These are phyloP conservation scores for Drosophila cognata DNA, from an alignment of 2,888 invertebrate genomes.

Conservation along the genomic window DNA sequence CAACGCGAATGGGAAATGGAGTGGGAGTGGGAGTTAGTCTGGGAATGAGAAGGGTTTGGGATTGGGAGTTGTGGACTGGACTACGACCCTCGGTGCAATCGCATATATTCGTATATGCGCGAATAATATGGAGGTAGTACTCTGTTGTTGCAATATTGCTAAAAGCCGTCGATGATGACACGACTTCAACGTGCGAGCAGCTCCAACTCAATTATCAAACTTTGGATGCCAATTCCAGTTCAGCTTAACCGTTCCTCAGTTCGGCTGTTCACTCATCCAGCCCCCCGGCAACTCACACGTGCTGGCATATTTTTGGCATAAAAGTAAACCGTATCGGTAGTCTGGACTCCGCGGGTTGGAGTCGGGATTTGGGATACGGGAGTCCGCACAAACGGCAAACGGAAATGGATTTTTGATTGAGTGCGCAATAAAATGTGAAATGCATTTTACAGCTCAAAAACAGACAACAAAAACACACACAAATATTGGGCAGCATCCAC, in stretches of 20 bases:
- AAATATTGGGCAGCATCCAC: constrained; percentile 37
- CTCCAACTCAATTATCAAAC: constrained; percentile 79
- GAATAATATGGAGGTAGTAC: constrained; percentile 43
- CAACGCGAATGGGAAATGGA: constrained; percentile 7
- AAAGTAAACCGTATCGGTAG: constrained; percentile 30
- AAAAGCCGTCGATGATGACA: constrained; percentile 60
- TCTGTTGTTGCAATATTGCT: constrained; percentile 53
- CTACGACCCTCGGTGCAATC: constrained; percentile 18
- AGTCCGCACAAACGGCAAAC: constrained; percentile 64
- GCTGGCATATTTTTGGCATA: constrained; percentile 45
- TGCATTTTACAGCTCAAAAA: constrained; percentile 72
- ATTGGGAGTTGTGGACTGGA: neutral
- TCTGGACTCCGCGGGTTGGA: constrained; percentile 8
- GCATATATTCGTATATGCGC: constrained; percentile 37
- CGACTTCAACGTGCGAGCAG: constrained; percentile 56
- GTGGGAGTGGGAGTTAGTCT: neutral
- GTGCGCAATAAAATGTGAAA: constrained; percentile 80
- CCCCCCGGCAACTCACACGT: constrained; percentile 38
- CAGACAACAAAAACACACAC: constrained; percentile 48
- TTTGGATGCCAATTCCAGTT: constrained; percentile 62
- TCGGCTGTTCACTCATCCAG: constrained; percentile 32
- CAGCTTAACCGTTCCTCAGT: constrained; percentile 24
- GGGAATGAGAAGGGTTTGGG: neutral
- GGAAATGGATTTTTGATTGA: constrained; percentile 80
- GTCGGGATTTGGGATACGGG: constrained; percentile 10